phyloP scores from a whole-genome alignment of 2,113 vertebrate species.

The Lagopus muta region DNA sequence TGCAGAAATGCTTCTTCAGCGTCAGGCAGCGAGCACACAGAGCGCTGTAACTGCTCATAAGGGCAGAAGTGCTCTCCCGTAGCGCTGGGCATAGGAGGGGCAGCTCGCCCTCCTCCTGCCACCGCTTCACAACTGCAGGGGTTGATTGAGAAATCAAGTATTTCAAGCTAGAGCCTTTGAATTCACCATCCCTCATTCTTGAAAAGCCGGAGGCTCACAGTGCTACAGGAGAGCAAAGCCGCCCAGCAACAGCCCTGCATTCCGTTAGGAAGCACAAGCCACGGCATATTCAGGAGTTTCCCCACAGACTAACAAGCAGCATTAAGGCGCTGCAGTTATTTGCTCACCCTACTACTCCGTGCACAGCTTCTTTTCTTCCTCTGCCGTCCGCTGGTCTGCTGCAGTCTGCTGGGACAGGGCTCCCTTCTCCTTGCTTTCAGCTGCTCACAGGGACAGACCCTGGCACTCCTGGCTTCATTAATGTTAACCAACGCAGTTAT shows the following conservation, averaged over 20 bases:
- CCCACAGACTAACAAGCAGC: rapidly evolving
- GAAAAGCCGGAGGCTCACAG: neutral
- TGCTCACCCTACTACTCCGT: constrained; percentile 8
- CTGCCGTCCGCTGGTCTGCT: constrained; percentile 25
- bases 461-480: neutral
- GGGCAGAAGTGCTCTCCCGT: neutral
- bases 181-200: neutral
- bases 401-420: constrained; percentile 49
- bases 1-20: neutral
- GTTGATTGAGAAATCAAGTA: neutral
- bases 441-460: rapidly evolving
- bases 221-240: rapidly evolving
- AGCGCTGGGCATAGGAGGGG: neutral
- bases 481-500: neutral
- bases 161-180: rapidly evolving
- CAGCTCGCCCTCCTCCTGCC: neutral
- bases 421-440: neutral
- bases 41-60: rapidly evolving
- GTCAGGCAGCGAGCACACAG: neutral
- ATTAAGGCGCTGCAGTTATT: constrained; percentile 16
- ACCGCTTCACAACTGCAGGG: neutral
- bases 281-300: neutral
- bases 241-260: neutral
- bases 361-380: neutral
- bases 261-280: neutral